A percentile compares a stretch with the other conserved stretches of the same genome.
These are phyloP conservation scores for Sisyra terminalis DNA, from an alignment of 2,888 invertebrate species.

Conservation along the genomic window DNA sequence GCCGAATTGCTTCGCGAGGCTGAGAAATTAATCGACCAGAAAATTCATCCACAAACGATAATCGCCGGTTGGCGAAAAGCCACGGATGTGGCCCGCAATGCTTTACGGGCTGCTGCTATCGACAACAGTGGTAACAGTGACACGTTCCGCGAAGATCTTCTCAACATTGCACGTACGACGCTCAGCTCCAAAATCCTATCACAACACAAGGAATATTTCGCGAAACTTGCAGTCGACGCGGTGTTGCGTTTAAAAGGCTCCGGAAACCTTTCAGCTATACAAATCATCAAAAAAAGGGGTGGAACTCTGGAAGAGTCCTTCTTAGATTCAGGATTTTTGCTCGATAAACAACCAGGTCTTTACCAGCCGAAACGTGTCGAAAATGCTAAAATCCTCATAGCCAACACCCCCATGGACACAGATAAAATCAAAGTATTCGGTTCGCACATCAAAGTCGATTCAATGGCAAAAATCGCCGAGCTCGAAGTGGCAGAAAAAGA, in stretches of 20 bases:
- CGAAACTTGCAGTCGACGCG: constrained; percentile 89
- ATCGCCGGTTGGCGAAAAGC: constrained; percentile 91
- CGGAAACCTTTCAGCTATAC: constrained; percentile 88
- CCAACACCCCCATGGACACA: constrained; percentile 99
- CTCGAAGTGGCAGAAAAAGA: constrained; percentile 95
- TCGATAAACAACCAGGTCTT: constrained; percentile 94
- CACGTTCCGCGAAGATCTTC: constrained; percentile 69
- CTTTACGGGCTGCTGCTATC: constrained; percentile 58
- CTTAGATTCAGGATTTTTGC: constrained; percentile 70
- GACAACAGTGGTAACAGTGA: constrained; percentile 69
- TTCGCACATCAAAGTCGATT: constrained; percentile 83
- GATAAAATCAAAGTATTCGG: constrained; percentile 99
- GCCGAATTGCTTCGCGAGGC: constrained; percentile 90
- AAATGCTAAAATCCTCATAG: constrained; percentile 92
- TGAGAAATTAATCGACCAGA: constrained; percentile 81
- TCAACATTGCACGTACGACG: constrained; percentile 96
- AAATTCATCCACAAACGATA: constrained; percentile 96
- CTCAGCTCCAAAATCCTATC: constrained; percentile 94
- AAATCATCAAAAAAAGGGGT: constrained; percentile 94
- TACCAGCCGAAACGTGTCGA: constrained; percentile 93
- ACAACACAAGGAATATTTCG: constrained; percentile 93
- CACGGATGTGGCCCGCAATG: constrained; percentile 64
- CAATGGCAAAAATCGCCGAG: constrained; percentile 91
- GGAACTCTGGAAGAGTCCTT: constrained; percentile 89
- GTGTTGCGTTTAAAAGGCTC: constrained; percentile 89